These are phyloP conservation scores for Mellivora capensis DNA, from an alignment of 2,113 vertebrate species.

Conservation along the genomic window DNA sequence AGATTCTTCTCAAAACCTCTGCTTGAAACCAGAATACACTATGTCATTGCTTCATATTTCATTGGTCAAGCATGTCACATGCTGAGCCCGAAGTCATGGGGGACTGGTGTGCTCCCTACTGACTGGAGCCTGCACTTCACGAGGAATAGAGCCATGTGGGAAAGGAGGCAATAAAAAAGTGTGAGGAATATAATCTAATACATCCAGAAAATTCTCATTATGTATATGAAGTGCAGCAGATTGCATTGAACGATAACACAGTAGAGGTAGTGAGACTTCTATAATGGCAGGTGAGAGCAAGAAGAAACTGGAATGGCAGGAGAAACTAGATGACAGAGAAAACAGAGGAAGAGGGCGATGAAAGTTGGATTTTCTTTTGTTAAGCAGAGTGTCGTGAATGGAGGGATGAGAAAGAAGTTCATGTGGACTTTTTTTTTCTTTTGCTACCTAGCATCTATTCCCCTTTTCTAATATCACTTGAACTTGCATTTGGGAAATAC, in stretches of 20 bases:
- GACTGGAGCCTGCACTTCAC: fast-evolving
- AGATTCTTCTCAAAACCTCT: not conserved
- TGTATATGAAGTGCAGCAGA: fast-evolving
- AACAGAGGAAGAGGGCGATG: not conserved
- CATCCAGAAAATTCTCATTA: not conserved
- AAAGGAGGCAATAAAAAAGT: not conserved
- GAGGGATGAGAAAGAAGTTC: not conserved
- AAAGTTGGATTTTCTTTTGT: not conserved
- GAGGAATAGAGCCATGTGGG: fast-evolving
- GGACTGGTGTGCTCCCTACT: fast-evolving
- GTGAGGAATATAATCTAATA: not conserved
- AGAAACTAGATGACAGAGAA: not conserved
- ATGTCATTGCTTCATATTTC: not conserved
- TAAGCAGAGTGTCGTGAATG: not conserved
- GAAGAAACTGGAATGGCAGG: not conserved
- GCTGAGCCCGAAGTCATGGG: not conserved
- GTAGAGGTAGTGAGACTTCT: not conserved
- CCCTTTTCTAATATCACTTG: not conserved
- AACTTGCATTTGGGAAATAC: not conserved
- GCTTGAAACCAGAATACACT: not conserved
- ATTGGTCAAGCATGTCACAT: not conserved
- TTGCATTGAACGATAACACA: fast-evolving
- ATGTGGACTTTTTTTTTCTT: not conserved
- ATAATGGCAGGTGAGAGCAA: not conserved
- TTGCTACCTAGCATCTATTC: not conserved